Evolutionary conservation across 2,797 vertebrate genomes (phyloP), one percentile per base, ranked within the genome.

Genomic region (Acridotheres tristis): DNA sequence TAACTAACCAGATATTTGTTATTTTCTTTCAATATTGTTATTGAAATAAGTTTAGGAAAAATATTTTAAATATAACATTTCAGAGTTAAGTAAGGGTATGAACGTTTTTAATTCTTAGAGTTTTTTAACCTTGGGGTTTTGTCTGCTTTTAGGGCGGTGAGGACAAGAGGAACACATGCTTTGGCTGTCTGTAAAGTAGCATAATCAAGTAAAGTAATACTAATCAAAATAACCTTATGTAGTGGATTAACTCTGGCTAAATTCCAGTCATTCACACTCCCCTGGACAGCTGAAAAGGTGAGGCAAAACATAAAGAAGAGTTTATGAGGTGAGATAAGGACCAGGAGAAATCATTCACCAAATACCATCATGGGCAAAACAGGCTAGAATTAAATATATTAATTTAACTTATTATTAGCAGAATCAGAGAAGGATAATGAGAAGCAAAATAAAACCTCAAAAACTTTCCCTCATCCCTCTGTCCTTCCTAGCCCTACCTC

Each of bases 101-200:
- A 71, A 29, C 1, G 2, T 48, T 84, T 85, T 23, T 43, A 50
- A 34, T 47, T 48, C 13, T 80, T 48, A 40, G 2, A 19, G 2
- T 30, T 67, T 87, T 73, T 23, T 18, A 36, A 57, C 1, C 1
- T 45, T 63, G 7, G 1, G 0, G 0, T 7, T 58, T 71, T 30
- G 2, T 16, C 3, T 5, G 27, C 38, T 30, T 84, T 36, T 5
- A 0, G 2, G 11, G 5, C 5, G 2, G 1, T 9, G 1, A 2
- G 34, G 13, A 19, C 10, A 11, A n/a, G 13, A 53, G 9, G 7
- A 7, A 21, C 17, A 16, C 2, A n/a, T 13, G 10, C 67, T 76
- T 82, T 32, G 0, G 1, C 38, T 74, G 30, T 74, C 84, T 36
- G 26, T 42, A 40, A 74, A 53, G 19, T 7, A 62, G 3, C 15